Base-by-base conservation (phyloP, 2,797 vertebrate species). In the Pseudochaenichthys georgianus region DNA sequence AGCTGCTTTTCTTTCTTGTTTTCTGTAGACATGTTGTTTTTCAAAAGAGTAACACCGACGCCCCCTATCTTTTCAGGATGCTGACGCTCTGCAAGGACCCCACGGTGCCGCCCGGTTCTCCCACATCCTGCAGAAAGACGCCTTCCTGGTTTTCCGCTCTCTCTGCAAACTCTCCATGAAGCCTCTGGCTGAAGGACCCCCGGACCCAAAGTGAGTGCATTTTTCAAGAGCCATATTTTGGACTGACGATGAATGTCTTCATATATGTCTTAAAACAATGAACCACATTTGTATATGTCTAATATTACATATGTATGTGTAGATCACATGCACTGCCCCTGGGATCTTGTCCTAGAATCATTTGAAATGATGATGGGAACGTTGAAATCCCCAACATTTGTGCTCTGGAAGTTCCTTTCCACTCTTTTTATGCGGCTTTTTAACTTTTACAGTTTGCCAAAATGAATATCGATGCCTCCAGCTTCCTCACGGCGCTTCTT, bases 131-230 rank as follows among this genome's bases (percentile, higher is more conserved):
- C 98, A 99, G 87, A 99, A 99, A 90, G 98, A 99, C 1, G 98
- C 98, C 51, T 99, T 99, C 75, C 95, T 99, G 38, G 98, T 99
- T 66, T 99, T 99, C 86, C 96, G 98, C 70, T 99, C 98, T 0
- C 82, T 99, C 80, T 99, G 98, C 93, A 99, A 99, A 86, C 97
- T 99, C 60, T 99, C 98, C 69, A 99, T 99, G 98, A 99, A 99
- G 46, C 98, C 98, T 0, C 95, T 99, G 1, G 97, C 96, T 17
- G 98, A 99, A 55, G 98, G 98, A 48, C 97, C 97, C 16, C 98
- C 98, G 31, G 98, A 99, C 90, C 98, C 98, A 84, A 99, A 96
- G 98, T 99, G 90, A 95, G 82, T 38, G 34, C 34, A 38, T 9
- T 28, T 28, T 28, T 28, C 28, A 38, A 28, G 28, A 28, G 28